phyloP scores from a whole-genome alignment of 2,797 vertebrate species.

The Fringilla coelebs region DNA sequence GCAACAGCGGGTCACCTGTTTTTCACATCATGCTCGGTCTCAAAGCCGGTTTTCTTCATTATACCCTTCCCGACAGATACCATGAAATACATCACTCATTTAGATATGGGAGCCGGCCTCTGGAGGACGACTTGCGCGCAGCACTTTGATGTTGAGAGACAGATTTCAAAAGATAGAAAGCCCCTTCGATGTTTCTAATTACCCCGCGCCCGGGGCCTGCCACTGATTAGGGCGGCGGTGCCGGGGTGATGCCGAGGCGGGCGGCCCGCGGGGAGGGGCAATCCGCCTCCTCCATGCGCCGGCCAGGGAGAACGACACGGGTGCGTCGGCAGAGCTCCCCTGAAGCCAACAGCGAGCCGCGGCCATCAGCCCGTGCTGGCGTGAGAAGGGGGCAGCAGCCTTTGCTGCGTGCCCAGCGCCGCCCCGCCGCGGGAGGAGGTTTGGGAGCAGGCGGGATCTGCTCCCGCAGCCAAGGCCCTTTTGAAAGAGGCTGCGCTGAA shows the following conservation, averaged over 20 bases:
- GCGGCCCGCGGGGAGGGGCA: neutral
- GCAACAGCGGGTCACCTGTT: slow-evolving; percentile 17
- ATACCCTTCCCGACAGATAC: slow-evolving; percentile 22
- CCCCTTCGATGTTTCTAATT: slow-evolving; percentile 61
- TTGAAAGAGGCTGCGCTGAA: neutral
- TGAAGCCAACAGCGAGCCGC: slow-evolving; percentile 47
- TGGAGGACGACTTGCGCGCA: slow-evolving; percentile 26
- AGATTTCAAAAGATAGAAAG: slow-evolving; percentile 54
- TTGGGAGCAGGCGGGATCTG: neutral
- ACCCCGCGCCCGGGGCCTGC: slow-evolving; percentile 28
- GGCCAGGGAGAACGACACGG: slow-evolving; percentile 6
- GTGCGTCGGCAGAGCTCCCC: slow-evolving; percentile 52
- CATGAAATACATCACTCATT: slow-evolving; percentile 52
- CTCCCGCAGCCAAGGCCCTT: neutral
- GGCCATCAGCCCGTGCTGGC: neutral
- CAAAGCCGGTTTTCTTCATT: slow-evolving; percentile 34
- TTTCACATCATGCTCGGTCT: slow-evolving; percentile 26
- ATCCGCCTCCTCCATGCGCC: neutral
- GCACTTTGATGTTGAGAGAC: slow-evolving; percentile 56
- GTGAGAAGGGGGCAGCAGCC: neutral
- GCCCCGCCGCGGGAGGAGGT: neutral
- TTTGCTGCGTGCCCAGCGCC: neutral
- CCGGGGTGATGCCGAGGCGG: neutral
- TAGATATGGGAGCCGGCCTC: slow-evolving; percentile 46
- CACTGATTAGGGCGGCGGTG: slow-evolving; percentile 26